phyloP scores from a whole-genome alignment of 2,797 vertebrate species.

The Falco cherrug region DNA sequence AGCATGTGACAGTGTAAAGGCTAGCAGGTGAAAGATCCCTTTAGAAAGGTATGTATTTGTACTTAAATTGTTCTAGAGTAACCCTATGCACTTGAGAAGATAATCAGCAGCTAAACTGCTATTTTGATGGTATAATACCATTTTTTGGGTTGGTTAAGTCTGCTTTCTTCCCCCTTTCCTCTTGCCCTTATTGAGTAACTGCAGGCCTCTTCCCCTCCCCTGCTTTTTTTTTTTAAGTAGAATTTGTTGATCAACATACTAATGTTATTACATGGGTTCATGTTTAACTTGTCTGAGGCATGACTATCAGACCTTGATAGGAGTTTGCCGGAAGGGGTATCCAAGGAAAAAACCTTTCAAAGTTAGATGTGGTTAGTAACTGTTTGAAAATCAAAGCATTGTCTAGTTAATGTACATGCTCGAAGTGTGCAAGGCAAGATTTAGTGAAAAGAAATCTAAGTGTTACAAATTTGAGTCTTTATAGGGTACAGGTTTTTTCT shows the following conservation, averaged over 20 bases:
- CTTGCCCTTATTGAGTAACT: not conserved
- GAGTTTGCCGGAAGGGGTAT: not conserved
- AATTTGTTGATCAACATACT: not conserved
- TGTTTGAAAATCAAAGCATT: not conserved
- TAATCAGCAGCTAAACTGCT: not conserved
- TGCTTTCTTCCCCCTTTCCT: not conserved
- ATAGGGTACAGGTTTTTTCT: fast-evolving
- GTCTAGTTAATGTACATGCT: fast-evolving
- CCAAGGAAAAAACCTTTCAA: not conserved
- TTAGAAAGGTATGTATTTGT: not conserved
- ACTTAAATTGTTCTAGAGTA: not conserved
- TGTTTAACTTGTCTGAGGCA: not conserved
- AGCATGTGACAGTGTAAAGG: not conserved
- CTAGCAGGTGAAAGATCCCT: not conserved
- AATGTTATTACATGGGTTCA: fast-evolving
- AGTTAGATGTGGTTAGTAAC: not conserved
- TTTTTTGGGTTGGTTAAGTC: not conserved
- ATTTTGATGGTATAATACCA: not conserved
- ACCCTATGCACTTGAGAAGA: not conserved
- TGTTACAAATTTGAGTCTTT: not conserved
- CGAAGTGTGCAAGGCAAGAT: not conserved
- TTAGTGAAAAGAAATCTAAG: not conserved
- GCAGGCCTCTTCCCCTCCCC: not conserved
- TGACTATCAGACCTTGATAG: fast-evolving
- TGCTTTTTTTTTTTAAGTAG: not conserved